phyloP scores from a whole-genome alignment of 2,113 vertebrate species.

The Turnix velox region DNA sequence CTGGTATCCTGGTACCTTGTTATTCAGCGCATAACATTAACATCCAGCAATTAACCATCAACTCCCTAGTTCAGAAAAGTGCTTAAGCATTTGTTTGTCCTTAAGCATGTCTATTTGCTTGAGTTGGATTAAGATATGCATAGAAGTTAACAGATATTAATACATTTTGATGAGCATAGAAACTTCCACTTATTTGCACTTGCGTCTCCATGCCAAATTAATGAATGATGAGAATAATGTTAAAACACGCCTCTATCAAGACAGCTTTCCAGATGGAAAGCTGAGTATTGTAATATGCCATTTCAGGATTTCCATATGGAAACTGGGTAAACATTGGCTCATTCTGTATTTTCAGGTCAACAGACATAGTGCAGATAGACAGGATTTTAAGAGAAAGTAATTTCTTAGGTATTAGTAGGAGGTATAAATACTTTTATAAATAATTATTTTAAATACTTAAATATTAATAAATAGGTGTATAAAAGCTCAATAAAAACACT shows the following conservation, averaged over 20 bases:
- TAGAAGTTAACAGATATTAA: not conserved
- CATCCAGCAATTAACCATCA: not conserved
- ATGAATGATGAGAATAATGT: not conserved
- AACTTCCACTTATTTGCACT: not conserved
- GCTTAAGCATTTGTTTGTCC: not conserved
- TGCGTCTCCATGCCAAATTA: not conserved
- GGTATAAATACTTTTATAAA: constrained; percentile 80
- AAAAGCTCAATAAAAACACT: constrained; percentile 10
- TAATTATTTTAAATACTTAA: constrained; percentile 71
- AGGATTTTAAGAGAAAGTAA: constrained; percentile 52
- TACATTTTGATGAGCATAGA: not conserved
- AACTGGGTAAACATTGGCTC: not conserved
- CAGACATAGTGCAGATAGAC: constrained; percentile 54
- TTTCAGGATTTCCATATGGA: not conserved
- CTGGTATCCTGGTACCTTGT: not conserved
- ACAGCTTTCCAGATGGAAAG: not conserved
- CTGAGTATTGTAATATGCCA: not conserved
- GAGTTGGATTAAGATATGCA: not conserved
- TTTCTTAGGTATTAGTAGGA: constrained; percentile 39
- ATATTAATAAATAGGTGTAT: constrained; percentile 79
- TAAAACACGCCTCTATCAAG: not conserved
- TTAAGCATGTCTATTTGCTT: not conserved
- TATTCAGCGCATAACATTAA: not conserved
- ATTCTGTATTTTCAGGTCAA: constrained; percentile 14
- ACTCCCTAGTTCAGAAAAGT: not conserved